These are phyloP conservation scores for Strix uralensis DNA, from an alignment of 2,113 vertebrate genomes.

Conservation along the genomic window DNA sequence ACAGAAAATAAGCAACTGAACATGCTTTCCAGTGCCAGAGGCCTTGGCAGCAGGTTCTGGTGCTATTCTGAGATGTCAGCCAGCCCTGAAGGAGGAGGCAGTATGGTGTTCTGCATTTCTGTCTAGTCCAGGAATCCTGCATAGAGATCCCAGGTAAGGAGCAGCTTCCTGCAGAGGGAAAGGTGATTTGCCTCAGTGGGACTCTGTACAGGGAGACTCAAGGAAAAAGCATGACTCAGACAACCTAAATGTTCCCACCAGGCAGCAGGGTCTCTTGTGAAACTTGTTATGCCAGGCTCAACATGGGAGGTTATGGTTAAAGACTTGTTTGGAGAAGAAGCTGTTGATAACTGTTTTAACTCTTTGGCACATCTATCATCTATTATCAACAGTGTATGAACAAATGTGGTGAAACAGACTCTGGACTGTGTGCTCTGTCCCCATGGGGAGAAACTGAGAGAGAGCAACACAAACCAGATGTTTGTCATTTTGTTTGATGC, in stretches of 20 bases:
- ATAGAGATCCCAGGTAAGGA: neutral
- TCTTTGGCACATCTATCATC: neutral
- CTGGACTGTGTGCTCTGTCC: neutral
- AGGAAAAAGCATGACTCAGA: neutral
- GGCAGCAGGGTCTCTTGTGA: neutral
- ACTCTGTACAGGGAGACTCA: neutral
- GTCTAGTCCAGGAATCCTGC: neutral
- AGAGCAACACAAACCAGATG: neutral
- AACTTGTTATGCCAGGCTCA: neutral
- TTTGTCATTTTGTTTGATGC: neutral
- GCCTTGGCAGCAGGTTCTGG: neutral
- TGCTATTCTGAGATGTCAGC: neutral
- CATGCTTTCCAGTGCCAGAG: neutral
- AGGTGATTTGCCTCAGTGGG: neutral
- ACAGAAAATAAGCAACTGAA: neutral
- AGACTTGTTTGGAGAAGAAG: neutral
- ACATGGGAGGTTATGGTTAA: neutral
- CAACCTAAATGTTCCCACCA: neutral
- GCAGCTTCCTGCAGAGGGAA: neutral
- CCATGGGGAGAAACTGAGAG: neutral
- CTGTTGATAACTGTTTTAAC: neutral
- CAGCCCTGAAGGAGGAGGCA: neutral
- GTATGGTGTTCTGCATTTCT: neutral
- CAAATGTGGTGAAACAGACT: neutral
- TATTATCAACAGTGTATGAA: neutral